phyloP scores from a whole-genome alignment of 2,797 vertebrate genomes.

The Myiothlypis chrysogaster region DNA sequence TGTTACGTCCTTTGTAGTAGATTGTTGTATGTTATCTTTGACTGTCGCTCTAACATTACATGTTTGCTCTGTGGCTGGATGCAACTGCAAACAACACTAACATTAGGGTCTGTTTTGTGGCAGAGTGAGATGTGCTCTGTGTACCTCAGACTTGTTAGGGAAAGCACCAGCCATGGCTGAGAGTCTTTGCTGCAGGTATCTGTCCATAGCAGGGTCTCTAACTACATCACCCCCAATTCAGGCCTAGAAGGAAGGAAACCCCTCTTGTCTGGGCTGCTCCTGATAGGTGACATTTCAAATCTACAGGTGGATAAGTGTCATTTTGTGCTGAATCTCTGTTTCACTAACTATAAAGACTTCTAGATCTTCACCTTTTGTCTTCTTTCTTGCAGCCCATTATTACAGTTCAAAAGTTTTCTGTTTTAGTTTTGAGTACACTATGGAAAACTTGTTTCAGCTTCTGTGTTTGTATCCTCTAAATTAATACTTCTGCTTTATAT shows the following conservation, averaged over 20 bases:
- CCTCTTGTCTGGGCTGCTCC: neutral
- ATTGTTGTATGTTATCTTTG: neutral
- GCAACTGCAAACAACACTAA: neutral
- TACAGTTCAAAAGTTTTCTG: neutral
- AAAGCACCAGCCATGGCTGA: neutral
- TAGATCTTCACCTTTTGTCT: neutral
- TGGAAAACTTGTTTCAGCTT: neutral
- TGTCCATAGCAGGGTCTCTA: neutral
- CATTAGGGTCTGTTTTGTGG: neutral
- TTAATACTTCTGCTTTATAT: neutral
- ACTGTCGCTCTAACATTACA: neutral
- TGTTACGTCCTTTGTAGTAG: neutral
- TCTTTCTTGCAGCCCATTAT: neutral
- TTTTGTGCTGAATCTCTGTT: neutral
- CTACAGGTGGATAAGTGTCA: accelerated
- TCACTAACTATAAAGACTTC: neutral
- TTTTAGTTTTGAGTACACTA: neutral
- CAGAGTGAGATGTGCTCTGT: neutral
- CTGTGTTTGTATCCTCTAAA: neutral
- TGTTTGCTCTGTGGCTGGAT: neutral
- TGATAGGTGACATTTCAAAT: neutral
- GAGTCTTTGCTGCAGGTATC: neutral
- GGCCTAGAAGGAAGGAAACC: neutral
- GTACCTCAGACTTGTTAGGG: neutral
- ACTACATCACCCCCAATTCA: neutral